These are phyloP conservation scores for Nyctibius grandis DNA, from an alignment of 2,797 vertebrate genomes.

Conservation along the genomic window DNA sequence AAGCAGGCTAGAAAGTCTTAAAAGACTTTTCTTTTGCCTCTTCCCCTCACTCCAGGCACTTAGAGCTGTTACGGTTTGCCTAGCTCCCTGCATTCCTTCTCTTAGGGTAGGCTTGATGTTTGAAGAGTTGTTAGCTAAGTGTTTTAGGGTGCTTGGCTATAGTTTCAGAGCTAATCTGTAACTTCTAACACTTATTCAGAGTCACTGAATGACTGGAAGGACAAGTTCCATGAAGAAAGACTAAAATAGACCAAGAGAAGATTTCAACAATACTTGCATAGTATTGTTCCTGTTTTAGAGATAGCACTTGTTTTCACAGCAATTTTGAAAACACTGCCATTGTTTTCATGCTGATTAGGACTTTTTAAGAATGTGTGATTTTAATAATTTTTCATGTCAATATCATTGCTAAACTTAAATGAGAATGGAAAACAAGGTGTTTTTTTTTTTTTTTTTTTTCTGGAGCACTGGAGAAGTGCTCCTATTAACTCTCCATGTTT, in stretches of 20 bases:
- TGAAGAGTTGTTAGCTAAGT: background rate
- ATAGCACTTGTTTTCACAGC: background rate
- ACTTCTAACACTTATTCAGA: background rate
- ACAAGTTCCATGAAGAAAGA: background rate
- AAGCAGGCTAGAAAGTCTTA: background rate
- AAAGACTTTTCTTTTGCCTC: background rate
- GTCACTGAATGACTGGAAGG: background rate
- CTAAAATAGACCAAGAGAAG: background rate
- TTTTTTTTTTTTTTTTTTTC: rapidly evolving
- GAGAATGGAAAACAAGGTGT: background rate
- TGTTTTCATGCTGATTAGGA: background rate
- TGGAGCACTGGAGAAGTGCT: background rate
- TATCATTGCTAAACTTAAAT: background rate
- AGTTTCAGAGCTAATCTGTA: background rate
- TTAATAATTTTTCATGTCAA: background rate
- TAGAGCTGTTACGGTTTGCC: background rate
- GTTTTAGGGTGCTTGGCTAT: background rate
- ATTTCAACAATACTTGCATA: background rate
- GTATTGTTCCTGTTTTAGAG: background rate
- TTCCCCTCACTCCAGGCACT: background rate
- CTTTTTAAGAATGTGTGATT: background rate
- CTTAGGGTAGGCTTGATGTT: background rate
- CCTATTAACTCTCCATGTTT: background rate
- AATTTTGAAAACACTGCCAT: background rate
- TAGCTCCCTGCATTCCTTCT: background rate